A percentile compares a stretch with the other conserved stretches of the same genome.
These are phyloP conservation scores for Urocitellus parryii DNA, from an alignment of 2,113 vertebrate genomes.

Conservation along the genomic window DNA sequence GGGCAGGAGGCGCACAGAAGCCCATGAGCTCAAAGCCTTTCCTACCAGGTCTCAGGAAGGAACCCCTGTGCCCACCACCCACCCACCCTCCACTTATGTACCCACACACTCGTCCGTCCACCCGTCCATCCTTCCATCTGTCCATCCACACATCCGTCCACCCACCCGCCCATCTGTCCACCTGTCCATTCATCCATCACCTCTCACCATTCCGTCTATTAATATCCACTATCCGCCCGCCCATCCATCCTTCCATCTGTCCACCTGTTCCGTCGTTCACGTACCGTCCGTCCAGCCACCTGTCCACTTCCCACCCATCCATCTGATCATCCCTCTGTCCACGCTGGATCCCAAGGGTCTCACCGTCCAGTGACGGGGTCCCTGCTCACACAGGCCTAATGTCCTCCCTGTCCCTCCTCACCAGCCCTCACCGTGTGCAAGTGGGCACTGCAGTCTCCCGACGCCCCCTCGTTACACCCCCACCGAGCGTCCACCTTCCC, in stretches of 20 bases:
- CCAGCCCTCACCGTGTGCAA: too few species aligned
- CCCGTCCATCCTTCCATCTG: accelerated
- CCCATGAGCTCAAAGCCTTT: background rate
- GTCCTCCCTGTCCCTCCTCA: background rate
- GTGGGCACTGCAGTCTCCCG: background rate
- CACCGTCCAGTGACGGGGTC: too few species aligned
- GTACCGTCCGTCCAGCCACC: background rate
- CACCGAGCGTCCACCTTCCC: background rate
- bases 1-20: background rate
- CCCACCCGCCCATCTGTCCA: background rate
- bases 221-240: too few species aligned
- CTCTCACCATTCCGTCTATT: too few species aligned
- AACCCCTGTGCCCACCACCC: accelerated
- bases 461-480: accelerated
- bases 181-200: background rate
- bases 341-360: too few species aligned
- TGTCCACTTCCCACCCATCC: too few species aligned
- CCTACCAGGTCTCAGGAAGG: background rate
- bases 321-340: too few species aligned
- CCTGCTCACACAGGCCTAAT: background rate
- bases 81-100: accelerated
- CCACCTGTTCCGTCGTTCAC: too few species aligned
- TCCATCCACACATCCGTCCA: too few species aligned
- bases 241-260: background rate
- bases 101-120: background rate